Base-by-base conservation (phyloP, 2,888 invertebrate species). In the Bugula neritina region DNA sequence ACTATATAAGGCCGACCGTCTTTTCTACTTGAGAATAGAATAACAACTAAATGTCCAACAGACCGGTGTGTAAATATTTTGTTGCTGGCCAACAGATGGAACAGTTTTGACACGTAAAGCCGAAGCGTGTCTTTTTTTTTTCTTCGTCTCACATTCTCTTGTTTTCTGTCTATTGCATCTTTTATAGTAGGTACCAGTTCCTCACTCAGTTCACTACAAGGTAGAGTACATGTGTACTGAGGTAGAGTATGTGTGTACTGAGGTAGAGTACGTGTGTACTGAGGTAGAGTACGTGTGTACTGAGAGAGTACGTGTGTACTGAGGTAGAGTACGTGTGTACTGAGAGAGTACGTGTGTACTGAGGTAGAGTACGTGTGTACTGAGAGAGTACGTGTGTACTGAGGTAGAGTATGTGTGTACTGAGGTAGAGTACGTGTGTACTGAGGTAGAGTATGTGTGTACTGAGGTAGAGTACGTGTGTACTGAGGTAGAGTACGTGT, bases 101-200 rank as follows among this genome's bases (percentile, higher is more conserved):
- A 87, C 77, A 98, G 91, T 79, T 92, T 90, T 74, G 95, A 92
- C 75, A 99, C 87, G 79, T 97, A 93, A 57, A 98, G 87, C 58
- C 99, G 88, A 71, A 99, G 86, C 17, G 94, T 92, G 84, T 99
- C 99, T 72, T 96, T 89, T 54, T 97, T 88, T 72, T 94, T 87
- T 55, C 96, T 87, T 55, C 98, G 87, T 72, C 97, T 88, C 88
- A 97, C 92, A 83, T 97, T 99, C 83, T 98, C 98, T 85, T 97
- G 96, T 82, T 97, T 98, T 69, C 94, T 89, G 83, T 99, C 98
- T 27, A 95, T 92, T 0, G 97, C 95, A 84, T 99, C 99, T 25
- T 96, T 90, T 73, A 99, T 90, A 76, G 93, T 90, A 0, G 92
- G 89, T 5, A 92, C 89, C 72, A 99, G 84, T 85, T 99, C 99